Evolutionary conservation across 92 coral and sea anemone species (phyloP).

Genomic region (Porites divaricata): DNA sequence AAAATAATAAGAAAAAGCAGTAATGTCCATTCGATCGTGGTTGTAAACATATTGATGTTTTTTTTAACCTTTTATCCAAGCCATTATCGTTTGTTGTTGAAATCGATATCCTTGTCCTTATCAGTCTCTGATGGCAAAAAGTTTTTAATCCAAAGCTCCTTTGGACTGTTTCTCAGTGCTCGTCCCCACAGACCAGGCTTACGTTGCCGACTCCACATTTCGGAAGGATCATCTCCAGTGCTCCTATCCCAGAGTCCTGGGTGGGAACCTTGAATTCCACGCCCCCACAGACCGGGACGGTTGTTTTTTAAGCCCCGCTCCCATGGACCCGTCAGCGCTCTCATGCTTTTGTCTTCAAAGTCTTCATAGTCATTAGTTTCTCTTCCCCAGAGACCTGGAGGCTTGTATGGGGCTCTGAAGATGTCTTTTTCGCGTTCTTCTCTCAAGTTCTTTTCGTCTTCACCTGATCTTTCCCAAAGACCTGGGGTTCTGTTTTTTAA

Average conservation of each 20-base stretch:
- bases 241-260: constrained; percentile 28
- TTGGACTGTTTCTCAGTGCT: not conserved
- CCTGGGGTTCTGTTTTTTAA: too few relatives aligned
- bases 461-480: too few relatives aligned
- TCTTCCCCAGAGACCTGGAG: constrained; percentile 33
- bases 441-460: too few relatives aligned
- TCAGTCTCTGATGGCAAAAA: not conserved
- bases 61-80: not conserved
- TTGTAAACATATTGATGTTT: not conserved
- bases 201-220: constrained; percentile 24
- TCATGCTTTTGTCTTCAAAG: constrained; percentile 3
- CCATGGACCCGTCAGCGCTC: not conserved
- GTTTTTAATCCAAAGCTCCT: not conserved
- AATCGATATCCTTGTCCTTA: not conserved
- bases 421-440: too few relatives aligned
- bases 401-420: not conserved
- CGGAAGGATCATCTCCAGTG: not conserved
- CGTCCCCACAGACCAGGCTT: constrained; percentile 34
- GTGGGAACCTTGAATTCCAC: not conserved
- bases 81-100: not conserved
- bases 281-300: constrained; percentile 27
- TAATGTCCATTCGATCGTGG: not conserved
- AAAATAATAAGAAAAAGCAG: not conserved
- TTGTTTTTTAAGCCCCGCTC: not conserved
- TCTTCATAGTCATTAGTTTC: not conserved